Evolutionary conservation across 2,113 vertebrate genomes (phyloP).

Genomic region (Xiphophorus couchianus): DNA sequence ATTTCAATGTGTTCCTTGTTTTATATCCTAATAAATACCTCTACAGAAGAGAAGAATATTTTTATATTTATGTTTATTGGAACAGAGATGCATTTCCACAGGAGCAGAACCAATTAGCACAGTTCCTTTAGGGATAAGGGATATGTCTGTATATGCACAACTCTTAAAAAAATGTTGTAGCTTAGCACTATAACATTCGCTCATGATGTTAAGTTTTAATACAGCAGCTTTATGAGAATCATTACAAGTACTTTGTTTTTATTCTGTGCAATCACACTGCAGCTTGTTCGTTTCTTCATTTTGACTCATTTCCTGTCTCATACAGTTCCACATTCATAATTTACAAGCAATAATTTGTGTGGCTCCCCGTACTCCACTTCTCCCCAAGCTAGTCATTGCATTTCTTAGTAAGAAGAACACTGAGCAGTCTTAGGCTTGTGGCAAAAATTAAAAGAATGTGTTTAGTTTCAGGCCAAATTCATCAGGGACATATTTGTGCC

Average conservation of each 20-base stretch:
- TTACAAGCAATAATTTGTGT: constrained; percentile 42
- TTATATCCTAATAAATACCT: too few species aligned
- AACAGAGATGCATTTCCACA: neutral
- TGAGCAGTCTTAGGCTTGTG: constrained; percentile 9
- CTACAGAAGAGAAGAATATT: neutral
- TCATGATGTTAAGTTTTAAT: constrained; percentile 28
- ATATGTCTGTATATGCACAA: neutral
- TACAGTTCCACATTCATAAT: constrained; percentile 51
- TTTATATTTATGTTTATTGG: neutral
- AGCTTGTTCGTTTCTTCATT: constrained; percentile 18
- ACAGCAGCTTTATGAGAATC: neutral
- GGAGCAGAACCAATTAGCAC: neutral
- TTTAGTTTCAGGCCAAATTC: constrained; percentile 51
- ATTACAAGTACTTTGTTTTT: constrained; percentile 32
- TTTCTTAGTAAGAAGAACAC: constrained; percentile 41
- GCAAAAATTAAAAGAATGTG: constrained; percentile 21
- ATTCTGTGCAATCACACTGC: constrained; percentile 24
- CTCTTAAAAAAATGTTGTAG: constrained; percentile 4
- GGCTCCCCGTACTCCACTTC: constrained; percentile 11
- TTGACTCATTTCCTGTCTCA: constrained; percentile 49
- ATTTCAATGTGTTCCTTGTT: too few species aligned
- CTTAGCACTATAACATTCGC: constrained; percentile 1
- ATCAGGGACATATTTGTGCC: constrained; percentile 46
- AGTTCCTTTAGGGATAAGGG: constrained; percentile 2
- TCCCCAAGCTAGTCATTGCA: constrained; percentile 27